phyloP scores from a whole-genome alignment of 37 sponge, comb jelly and placozoan genomes.

The Eunapius fragilis region DNA sequence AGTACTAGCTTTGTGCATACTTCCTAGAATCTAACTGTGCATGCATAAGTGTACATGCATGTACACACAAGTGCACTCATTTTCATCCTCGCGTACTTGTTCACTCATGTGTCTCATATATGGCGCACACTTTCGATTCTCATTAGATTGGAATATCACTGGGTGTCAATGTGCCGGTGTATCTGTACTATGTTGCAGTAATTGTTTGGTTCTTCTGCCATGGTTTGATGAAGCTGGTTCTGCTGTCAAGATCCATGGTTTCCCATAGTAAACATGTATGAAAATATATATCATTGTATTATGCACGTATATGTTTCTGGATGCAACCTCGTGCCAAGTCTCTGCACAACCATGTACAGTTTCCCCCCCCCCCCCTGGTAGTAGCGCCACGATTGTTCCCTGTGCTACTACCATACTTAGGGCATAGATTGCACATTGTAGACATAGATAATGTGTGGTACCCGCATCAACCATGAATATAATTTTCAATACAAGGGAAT shows the following conservation, averaged over 20 bases:
- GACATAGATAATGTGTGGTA: too few species aligned
- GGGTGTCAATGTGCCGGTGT: background rate
- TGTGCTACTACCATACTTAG: too few species aligned
- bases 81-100: background rate
- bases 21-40: background rate
- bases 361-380: too few species aligned
- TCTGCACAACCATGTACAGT: too few species aligned
- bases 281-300: background rate
- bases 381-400: too few species aligned
- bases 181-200: slow-evolving; percentile 33
- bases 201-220: slow-evolving; percentile 45
- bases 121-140: background rate
- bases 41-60: background rate
- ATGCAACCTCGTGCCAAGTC: too few species aligned
- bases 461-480: too few species aligned
- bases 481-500: too few species aligned
- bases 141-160: slow-evolving; percentile 33
- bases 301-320: too few species aligned
- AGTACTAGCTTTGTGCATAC: background rate
- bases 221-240: slow-evolving; percentile 51
- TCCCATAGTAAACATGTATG: background rate
- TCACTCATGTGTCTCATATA: slow-evolving; percentile 25
- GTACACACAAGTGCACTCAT: slow-evolving; percentile 4
- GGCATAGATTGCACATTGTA: too few species aligned
- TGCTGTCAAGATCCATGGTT: slow-evolving; percentile 17